phyloP scores from a whole-genome alignment of 2,888 invertebrate genomes.

The Serripes groenlandicus region DNA sequence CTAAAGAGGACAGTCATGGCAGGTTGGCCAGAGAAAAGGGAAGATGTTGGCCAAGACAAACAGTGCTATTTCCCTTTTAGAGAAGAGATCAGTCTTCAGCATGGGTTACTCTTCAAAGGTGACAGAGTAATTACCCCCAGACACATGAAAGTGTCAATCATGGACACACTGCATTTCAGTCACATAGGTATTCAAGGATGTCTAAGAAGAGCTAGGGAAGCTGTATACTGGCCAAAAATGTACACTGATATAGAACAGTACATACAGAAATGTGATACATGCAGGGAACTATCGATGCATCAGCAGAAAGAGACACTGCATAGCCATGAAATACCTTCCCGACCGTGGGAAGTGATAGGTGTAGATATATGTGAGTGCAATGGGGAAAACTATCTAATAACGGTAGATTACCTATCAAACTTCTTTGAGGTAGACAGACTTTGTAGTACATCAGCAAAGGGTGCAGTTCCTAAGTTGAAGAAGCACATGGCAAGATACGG shows the following conservation, averaged over 20 bases:
- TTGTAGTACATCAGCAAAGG: too few relatives aligned
- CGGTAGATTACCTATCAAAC: slow-evolving; percentile 48
- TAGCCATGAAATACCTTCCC: slow-evolving; percentile 46
- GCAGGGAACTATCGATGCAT: slow-evolving; percentile 9
- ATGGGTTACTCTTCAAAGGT: slow-evolving; percentile 31
- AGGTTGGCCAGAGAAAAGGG: slow-evolving; percentile 58
- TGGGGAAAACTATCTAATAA: slow-evolving; percentile 31
- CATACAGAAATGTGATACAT: slow-evolving; percentile 34
- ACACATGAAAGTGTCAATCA: slow-evolving; percentile 16
- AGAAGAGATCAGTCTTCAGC: slow-evolving; percentile 49
- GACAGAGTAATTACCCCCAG: slow-evolving; percentile 26
- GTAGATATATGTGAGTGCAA: slow-evolving; percentile 52
- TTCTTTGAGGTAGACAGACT: slow-evolving; percentile 53
- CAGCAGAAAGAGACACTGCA: slow-evolving; percentile 46
- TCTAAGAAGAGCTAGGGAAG: slow-evolving; percentile 26
- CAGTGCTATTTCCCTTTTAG: slow-evolving; percentile 38
- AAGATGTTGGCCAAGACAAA: slow-evolving; percentile 26
- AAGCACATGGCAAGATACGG: slow-evolving; percentile 22
- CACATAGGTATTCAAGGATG: slow-evolving; percentile 13
- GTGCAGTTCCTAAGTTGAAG: slow-evolving; percentile 40
- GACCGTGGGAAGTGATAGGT: slow-evolving; percentile 53
- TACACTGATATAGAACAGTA: slow-evolving; percentile 18
- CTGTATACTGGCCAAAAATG: slow-evolving; percentile 6
- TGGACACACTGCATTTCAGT: background rate
- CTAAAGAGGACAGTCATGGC: slow-evolving; percentile 27